Percentiles rank a stretch among this genome's conserved stretches.
Conservation (phyloP, 2,888 invertebrate genomes). For the Sisyra nigra region DNA sequence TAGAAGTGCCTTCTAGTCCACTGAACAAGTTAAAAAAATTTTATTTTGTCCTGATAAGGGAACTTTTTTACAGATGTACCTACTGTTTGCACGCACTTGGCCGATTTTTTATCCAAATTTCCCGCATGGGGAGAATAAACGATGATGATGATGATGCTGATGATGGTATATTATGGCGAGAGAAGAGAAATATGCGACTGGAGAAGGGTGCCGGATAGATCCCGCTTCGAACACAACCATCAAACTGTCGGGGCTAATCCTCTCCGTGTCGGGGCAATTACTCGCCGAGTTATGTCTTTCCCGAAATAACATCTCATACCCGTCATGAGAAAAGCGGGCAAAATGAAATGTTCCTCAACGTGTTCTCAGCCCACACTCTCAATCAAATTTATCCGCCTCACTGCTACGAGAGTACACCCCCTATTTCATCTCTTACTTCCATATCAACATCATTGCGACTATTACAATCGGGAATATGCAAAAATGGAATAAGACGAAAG, state of each 20-base stretch:
- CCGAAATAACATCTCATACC: slow-evolving; percentile 9
- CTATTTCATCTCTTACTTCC: neutral
- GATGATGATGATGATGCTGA: too few relatives aligned
- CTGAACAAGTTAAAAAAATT: too few relatives aligned
- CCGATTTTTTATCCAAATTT: too few relatives aligned
- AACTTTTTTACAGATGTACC: too few relatives aligned
- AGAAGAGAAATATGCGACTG: too few relatives aligned
- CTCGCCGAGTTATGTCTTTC: slow-evolving; percentile 10
- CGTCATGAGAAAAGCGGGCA: slow-evolving; percentile 1
- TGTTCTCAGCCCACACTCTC: neutral
- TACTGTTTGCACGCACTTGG: too few relatives aligned
- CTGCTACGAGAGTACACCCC: neutral
- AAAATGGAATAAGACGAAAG: neutral
- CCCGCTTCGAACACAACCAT: slow-evolving; percentile 10
- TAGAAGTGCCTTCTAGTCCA: too few relatives aligned
- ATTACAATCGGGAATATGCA: neutral
- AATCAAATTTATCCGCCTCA: neutral
- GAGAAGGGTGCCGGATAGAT: slow-evolving; percentile 3
- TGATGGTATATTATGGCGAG: too few relatives aligned
- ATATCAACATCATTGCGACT: too few relatives aligned
- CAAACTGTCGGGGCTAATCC: slow-evolving; percentile 12
- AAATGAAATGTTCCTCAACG: neutral
- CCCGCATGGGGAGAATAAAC: too few relatives aligned
- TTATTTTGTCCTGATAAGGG: too few relatives aligned
- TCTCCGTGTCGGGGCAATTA: slow-evolving; percentile 12